Evolutionary conservation across 1,140 invertebrate genomes (phyloP), one percentile per base, ranked within the genome.

Genomic region (Rhagoletis pomonella): DNA sequence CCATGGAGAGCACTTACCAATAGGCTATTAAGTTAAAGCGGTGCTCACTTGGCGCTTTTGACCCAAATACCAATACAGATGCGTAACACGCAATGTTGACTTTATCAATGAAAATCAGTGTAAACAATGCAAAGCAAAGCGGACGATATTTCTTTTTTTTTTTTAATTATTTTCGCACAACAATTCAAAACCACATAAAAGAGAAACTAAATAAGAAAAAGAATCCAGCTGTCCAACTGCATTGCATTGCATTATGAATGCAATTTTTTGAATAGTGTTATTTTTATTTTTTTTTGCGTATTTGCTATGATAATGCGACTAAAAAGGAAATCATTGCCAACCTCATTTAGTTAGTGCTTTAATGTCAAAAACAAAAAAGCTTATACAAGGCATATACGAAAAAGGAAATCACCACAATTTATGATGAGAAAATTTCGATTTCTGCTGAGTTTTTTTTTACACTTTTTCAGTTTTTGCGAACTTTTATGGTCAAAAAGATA

Each of bases 81-180:
- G 73, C 73, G 73, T 81, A 81, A 81, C 47, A 81, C 73, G 73
- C 73, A 81, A 81, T 55, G 47, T 81, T 50, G 73, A 81, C 44
- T 81, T 81, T 81, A 81, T 81, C 73, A 81, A 81, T 81, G 73
- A 81, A 81, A 81, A 81, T 58, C 73, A 55, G 73, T 81, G 73
- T 44, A 81, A 81, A 81, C n/a, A 55, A 81, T 81, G 47, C 17
- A 55, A 55, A 3, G 19, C 50, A 81, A 50, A 62, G 60, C 9
- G 17, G 60, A 14, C 0, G 2, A 62, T 55, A 55, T 29, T 29
- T 29, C 29, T 29, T 29, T 29, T 29, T 29, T 29, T 29, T 29
- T 29, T 29, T 29, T 29, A 29, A 29, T 62, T n/a, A 62, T 62
- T 62, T 62, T 62, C 4, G 17, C 4, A 14, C 60, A 62, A 62